Evolutionary conservation across 2,113 vertebrate genomes (phyloP).

Genomic region (Oreocharis arfaki): DNA sequence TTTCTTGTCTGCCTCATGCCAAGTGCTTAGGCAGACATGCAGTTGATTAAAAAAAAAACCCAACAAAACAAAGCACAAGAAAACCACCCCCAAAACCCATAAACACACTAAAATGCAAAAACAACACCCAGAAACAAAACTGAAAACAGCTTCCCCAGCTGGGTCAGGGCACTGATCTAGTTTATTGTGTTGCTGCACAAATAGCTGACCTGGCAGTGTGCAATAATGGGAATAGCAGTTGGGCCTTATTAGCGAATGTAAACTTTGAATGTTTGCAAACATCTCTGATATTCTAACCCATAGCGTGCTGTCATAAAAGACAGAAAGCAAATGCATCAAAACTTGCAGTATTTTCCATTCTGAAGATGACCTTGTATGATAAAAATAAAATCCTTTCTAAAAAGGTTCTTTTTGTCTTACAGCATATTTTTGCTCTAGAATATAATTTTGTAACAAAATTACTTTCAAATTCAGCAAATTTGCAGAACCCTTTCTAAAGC

Average conservation of each 20-base stretch:
- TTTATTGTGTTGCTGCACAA: not conserved
- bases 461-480: not conserved
- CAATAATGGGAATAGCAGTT: not conserved
- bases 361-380: not conserved
- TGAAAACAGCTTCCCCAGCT: not conserved
- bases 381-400: not conserved
- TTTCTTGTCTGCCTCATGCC: not conserved
- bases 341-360: not conserved
- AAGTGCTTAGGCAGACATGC: not conserved
- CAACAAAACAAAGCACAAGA: not conserved
- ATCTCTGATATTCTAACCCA: not conserved
- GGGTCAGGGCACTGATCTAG: not conserved
- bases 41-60: not conserved
- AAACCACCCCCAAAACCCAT: not conserved
- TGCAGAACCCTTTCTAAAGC: not conserved
- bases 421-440: not conserved
- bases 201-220: not conserved
- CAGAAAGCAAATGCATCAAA: not conserved
- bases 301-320: not conserved
- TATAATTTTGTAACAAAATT: not conserved
- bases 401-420: not conserved
- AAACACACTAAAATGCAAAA: not conserved
- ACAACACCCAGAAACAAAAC: not conserved
- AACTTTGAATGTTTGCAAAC: not conserved
- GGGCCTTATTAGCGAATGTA: not conserved